Percentiles rank a stretch among this genome's conserved stretches.
Conservation (phyloP, 2,888 invertebrate species). For the Meteorus cinctellus region DNA sequence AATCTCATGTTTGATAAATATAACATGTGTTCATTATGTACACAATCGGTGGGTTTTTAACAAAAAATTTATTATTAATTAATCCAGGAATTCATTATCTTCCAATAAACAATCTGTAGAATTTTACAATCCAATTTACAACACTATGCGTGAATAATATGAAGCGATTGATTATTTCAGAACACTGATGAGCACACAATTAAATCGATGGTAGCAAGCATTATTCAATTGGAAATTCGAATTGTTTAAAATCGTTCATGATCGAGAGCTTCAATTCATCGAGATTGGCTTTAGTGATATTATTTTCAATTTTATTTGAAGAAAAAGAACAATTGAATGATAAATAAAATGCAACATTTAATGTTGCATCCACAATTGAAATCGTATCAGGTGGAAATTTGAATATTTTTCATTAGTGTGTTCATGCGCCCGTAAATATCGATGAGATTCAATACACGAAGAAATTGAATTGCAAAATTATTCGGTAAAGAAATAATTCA, state of each 20-base stretch:
- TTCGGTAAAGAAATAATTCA: slow-evolving; percentile 9
- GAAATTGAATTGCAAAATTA: background rate
- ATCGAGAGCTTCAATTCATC: background rate
- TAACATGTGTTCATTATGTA: background rate
- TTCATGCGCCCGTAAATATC: background rate
- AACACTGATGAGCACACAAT: background rate
- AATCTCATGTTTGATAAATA: background rate
- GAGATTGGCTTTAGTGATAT: background rate
- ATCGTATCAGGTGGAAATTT: background rate
- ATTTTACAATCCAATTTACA: background rate
- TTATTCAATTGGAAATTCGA: background rate
- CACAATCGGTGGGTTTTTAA: background rate
- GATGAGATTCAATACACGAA: background rate
- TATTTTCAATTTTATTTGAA: background rate
- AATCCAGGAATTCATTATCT: background rate
- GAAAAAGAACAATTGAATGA: background rate
- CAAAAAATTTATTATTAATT: background rate
- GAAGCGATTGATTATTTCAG: background rate
- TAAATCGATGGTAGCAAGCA: background rate
- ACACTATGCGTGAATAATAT: background rate
- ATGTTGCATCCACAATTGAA: slow-evolving; percentile 17
- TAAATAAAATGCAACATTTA: slow-evolving; percentile 11
- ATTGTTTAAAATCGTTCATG: background rate
- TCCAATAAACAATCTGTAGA: background rate
- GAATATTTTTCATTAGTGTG: background rate